Evolutionary conservation across 2,888 invertebrate species (phyloP), one percentile per base, ranked within the genome.

Genomic region (Coenonympha arcania): DNA sequence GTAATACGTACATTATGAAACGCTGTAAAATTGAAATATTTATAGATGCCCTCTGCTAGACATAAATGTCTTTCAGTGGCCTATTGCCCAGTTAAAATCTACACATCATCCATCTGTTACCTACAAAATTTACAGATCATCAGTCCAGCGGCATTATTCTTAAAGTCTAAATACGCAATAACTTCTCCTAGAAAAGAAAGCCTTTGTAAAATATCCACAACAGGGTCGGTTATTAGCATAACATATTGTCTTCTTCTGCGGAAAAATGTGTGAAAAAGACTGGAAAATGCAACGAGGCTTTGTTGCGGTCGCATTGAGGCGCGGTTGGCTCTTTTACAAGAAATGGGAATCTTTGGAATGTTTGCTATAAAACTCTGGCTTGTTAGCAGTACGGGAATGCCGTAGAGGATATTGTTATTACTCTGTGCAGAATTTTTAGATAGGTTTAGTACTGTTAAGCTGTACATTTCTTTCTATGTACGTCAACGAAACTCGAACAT

Each of bases 181-280:
- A 22, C 22, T 39, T 39, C 22, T 34, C 16, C 18, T 22, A 39
- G 22, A 15, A 39, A 39, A 20, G 40, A 40, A 40, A 41, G 33
- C 26, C 41, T 16, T 11, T 26, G 34, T 33, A 26, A 48, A 41
- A 41, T 41, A 34, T 40, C 30, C 19, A 33, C 24, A 40, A 48
- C 41, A 33, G 33, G 48, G 40, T 48, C 41, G 33, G 39, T 31
- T 47, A 40, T 39, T 39, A 48, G 47, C 24, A 26, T 33, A 34
- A 22, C 33, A 48, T 41, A 41, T 48, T 41, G 48, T 33, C 26
- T 48, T 19, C 13, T 26, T 40, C 22, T 34, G 33, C 22, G 34
- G 34, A 20, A 16, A 33, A 33, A 33, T 33, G 16, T 33, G 30
- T 40, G 47, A 20, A 22, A 22, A 22, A 39, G 22, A 9, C 24